These are phyloP conservation scores for Oncorhynchus tshawytscha DNA, from an alignment of 2,113 vertebrate genomes.

Conservation along the genomic window DNA sequence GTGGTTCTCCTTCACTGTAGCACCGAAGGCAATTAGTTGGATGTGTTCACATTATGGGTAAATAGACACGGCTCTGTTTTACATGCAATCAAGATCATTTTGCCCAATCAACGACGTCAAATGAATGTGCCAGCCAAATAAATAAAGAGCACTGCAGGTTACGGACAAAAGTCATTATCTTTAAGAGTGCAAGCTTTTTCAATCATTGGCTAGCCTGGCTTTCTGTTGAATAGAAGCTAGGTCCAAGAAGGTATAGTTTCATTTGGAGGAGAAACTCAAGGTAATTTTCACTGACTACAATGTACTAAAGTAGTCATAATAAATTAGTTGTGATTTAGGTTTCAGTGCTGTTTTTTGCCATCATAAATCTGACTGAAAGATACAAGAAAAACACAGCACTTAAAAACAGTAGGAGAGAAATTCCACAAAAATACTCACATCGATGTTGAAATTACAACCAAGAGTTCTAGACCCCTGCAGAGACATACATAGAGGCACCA, in stretches of 20 bases:
- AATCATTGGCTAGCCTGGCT: conserved; percentile 23
- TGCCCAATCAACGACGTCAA: conserved; percentile 11
- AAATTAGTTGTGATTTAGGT: conserved; percentile 7
- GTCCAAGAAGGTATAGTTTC: conserved; percentile 14
- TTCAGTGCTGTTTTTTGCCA: not conserved
- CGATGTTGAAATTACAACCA: not conserved
- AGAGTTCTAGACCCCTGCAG: not conserved
- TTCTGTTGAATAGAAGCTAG: not conserved
- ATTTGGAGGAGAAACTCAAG: not conserved
- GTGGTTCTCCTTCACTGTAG: conserved; percentile 2
- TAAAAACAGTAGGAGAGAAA: not conserved
- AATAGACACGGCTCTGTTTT: not conserved
- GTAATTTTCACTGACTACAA: conserved; percentile 7
- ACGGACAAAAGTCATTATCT: conserved; percentile 22
- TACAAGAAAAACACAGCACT: not conserved
- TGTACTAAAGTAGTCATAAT: conserved; percentile 15
- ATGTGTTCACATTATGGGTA: conserved; percentile 6
- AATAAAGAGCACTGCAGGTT: conserved; percentile 13
- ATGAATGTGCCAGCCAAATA: conserved; percentile 5
- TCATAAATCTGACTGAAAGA: conserved; percentile 4
- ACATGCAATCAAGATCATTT: not conserved
- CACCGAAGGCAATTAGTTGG: conserved; percentile 29
- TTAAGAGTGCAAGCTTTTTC: conserved; percentile 22
- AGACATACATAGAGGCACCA: not conserved
- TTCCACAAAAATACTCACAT: not conserved